phyloP scores from a whole-genome alignment of 2,113 vertebrate species.

The Micromys minutus region DNA sequence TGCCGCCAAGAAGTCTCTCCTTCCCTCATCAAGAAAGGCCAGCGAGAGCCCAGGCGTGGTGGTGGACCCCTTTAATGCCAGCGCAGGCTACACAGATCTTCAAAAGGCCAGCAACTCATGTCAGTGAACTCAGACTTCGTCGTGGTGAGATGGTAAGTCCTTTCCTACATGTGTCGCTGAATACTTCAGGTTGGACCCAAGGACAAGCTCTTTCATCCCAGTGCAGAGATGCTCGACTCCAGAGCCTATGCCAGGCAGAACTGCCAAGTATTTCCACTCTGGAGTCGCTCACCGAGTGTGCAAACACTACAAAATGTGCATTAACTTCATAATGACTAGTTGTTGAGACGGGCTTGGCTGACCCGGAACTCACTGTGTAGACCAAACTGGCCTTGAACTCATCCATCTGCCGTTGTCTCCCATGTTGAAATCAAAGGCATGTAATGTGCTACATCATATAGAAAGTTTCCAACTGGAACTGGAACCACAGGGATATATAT shows the following conservation, averaged over 20 bases:
- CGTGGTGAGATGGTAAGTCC: background rate
- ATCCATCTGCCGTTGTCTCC: background rate
- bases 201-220: background rate
- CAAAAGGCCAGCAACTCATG: background rate
- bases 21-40: background rate
- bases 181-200: background rate
- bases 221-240: background rate
- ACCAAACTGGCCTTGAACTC: background rate
- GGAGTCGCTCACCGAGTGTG: background rate
- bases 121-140: background rate
- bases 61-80: background rate
- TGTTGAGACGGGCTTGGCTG: background rate
- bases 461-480: background rate
- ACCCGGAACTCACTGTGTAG: background rate
- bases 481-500: slow-evolving; percentile 78
- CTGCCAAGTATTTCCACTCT: background rate
- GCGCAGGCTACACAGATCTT: background rate
- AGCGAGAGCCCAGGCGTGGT: background rate
- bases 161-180: background rate
- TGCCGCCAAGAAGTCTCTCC: background rate
- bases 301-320: background rate
- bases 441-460: background rate
- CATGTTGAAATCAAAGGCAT: background rate
- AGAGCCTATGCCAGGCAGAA: background rate
- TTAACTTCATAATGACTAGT: background rate